Percentiles rank a stretch among this genome's conserved stretches.
Evolutionary conservation across 2,113 vertebrate genomes (phyloP).

Genomic region (Oceanodroma tethys): DNA sequence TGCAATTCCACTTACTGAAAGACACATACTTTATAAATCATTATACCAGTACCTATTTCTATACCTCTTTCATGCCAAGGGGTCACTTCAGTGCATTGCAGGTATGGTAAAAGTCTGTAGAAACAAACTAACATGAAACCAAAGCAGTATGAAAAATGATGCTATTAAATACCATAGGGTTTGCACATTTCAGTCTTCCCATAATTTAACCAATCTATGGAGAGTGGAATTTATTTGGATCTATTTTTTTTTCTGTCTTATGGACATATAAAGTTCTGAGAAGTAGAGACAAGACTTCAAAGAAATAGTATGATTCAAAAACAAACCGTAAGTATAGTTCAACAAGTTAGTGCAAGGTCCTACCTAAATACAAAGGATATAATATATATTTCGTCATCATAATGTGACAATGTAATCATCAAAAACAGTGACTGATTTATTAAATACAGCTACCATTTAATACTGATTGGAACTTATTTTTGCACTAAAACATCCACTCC

Average conservation of each 20-base stretch:
- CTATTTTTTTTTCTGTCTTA: background rate
- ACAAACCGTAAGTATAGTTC: fast-evolving
- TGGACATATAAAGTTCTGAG: background rate
- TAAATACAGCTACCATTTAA: background rate
- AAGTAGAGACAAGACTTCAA: background rate
- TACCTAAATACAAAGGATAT: background rate
- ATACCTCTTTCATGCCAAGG: background rate
- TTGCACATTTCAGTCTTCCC: background rate
- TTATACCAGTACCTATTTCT: background rate
- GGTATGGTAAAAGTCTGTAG: background rate
- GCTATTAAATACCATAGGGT: background rate
- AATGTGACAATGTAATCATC: background rate
- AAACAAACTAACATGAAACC: background rate
- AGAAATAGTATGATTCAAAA: background rate
- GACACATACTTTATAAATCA: background rate
- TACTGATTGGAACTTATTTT: background rate
- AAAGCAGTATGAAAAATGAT: background rate
- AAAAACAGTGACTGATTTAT: background rate
- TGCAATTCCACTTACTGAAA: background rate
- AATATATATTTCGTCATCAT: fast-evolving
- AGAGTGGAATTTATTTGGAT: background rate
- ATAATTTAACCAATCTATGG: background rate
- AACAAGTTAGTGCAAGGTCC: background rate
- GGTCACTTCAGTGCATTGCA: background rate
- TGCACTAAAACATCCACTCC: background rate